A percentile compares a stretch with the other conserved stretches of the same genome.
phyloP scores from a whole-genome alignment of 2,113 vertebrate species.

The Leucopsar rothschildi region DNA sequence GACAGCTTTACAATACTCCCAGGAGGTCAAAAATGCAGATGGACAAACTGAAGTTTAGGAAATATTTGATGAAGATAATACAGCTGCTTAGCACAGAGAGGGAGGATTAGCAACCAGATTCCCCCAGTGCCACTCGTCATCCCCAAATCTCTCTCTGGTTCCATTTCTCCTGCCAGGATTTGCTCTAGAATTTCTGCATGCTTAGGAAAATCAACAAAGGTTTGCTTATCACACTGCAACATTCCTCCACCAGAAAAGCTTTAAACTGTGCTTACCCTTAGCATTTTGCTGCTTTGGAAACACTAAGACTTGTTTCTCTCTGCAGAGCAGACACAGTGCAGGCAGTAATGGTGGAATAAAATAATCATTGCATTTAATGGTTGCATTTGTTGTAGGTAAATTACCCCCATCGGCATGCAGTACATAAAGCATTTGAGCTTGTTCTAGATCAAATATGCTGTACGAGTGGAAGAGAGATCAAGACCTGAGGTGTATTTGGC shows the following conservation, averaged over 20 bases:
- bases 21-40: not conserved
- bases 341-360: not conserved
- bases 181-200: not conserved
- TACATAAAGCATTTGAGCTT: not conserved
- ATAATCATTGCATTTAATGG: not conserved
- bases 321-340: not conserved
- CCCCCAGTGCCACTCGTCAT: not conserved
- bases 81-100: not conserved
- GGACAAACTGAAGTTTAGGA: not conserved
- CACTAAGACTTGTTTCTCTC: not conserved
- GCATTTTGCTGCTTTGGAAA: not conserved
- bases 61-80: not conserved
- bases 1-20: not conserved
- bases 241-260: not conserved
- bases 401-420: not conserved
- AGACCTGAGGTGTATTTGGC: not conserved
- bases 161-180: not conserved
- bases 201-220: slow-evolving; percentile 10
- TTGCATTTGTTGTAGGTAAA: not conserved
- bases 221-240: not conserved
- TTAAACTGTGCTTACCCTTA: slow-evolving; percentile 20
- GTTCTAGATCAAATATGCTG: not conserved
- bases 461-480: not conserved
- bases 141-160: not conserved
- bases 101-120: not conserved